These are phyloP conservation scores for Dendropsophus ebraccatus DNA, from an alignment of 2,113 vertebrate genomes.

Conservation along the genomic window DNA sequence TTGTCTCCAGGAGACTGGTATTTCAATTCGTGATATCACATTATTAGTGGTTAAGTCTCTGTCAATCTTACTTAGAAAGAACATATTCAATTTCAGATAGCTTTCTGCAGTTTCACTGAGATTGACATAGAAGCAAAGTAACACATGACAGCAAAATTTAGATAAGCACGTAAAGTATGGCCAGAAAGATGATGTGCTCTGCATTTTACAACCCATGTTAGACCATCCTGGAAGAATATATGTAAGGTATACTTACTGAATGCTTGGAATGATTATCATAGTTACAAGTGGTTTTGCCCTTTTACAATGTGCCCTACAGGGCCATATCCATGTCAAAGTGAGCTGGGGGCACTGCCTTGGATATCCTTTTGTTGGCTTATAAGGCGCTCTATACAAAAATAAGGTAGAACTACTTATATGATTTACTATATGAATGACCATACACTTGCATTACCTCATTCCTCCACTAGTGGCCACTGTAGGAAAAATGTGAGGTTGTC, in stretches of 20 bases:
- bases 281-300: background rate
- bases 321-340: background rate
- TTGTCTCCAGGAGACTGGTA: slow-evolving; percentile 19
- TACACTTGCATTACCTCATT: background rate
- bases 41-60: slow-evolving; percentile 38
- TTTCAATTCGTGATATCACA: slow-evolving; percentile 31
- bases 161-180: background rate
- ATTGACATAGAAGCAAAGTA: slow-evolving; percentile 10
- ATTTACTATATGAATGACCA: background rate
- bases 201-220: background rate
- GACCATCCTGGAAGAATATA: background rate
- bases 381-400: background rate
- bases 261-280: background rate
- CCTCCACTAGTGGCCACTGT: background rate
- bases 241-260: background rate
- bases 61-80: slow-evolving; percentile 26
- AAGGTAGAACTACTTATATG: background rate
- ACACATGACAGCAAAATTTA: slow-evolving; percentile 14
- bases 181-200: background rate
- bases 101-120: background rate
- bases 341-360: too few relatives aligned
- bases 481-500: background rate
- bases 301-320: background rate
- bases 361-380: background rate
- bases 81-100: slow-evolving; percentile 24